Percentiles rank a stretch among this genome's conserved stretches.
Conservation (phyloP, 2,888 invertebrate genomes). For the Stenodema calcarata region DNA sequence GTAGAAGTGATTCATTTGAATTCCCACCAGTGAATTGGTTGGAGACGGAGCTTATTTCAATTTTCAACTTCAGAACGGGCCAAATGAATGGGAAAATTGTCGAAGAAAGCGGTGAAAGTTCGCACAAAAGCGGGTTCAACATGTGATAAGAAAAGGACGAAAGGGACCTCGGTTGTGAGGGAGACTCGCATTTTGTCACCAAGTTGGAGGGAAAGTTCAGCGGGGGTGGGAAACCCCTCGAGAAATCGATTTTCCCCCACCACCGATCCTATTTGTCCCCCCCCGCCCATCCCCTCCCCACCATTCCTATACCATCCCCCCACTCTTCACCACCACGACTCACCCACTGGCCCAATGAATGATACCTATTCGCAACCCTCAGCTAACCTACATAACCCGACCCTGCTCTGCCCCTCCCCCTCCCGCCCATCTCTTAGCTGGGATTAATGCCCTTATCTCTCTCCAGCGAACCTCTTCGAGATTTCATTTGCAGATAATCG, state of each 20-base stretch:
- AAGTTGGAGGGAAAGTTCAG: constrained; percentile 37
- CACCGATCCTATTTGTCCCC: background rate
- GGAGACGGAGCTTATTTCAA: background rate
- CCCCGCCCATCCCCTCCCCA: background rate
- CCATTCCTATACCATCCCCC: background rate
- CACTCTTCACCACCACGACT: background rate
- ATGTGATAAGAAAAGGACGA: background rate
- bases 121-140: background rate
- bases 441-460: constrained; percentile 31
- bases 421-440: background rate
- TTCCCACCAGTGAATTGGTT: background rate
- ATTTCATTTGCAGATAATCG: constrained; percentile 32
- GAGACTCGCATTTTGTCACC: constrained; percentile 26
- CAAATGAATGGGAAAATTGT: background rate
- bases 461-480: background rate
- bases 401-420: background rate
- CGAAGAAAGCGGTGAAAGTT: background rate
- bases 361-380: constrained; percentile 20
- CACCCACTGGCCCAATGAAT: constrained; percentile 34
- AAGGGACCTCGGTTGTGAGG: background rate
- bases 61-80: background rate
- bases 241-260: constrained; percentile 26
- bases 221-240: constrained; percentile 26
- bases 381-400: constrained; percentile 30
- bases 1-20: background rate